Base-by-base conservation (phyloP, 2,888 invertebrate species). In the Mythimna lalbum region DNA sequence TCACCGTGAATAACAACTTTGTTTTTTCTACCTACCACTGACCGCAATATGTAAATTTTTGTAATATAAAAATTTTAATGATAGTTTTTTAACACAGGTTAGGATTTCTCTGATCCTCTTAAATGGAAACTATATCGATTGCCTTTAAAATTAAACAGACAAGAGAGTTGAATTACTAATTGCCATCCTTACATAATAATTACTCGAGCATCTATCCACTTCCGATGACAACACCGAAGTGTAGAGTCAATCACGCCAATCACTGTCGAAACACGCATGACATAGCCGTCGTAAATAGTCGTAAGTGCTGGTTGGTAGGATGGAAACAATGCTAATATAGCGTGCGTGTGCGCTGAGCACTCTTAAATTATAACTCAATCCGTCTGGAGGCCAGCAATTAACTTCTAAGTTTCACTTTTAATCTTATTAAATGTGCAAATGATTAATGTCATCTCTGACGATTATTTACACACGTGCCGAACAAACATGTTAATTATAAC, bases 141-240 rank as follows among this genome's bases (percentile, higher is more conserved):
- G 47, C 47, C 19, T 49, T 49, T 0, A 57, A 14, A 47, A 50
- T 23, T 17, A 39, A n/a, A 31, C 23, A 17, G 27, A 17, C 56
- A 47, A 47, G 7, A 36, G 19, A 21, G 9, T 70, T 36, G 23
- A 33, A 61, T 52, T 43, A 64, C 49, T 43, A 39, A 60, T 59
- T 63, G n/a, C 53, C 17, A 27, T 64, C 5, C 33, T 81, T 77
- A 72, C 50, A 77, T 80, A 77, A 77, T 61, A 61, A 65, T 56
- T 68, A 70, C 59, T 67, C 33, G 50, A 69, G 53, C 53, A 78
- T 82, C 73, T 36, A 73, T 82, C 73, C 43, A 69, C 79, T 78
- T 82, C 74, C 80, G 82, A 82, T 75, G 74, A 59, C 70, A 57
- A 68, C 63, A 71, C n/a, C 21, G 27, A 47, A 63, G 47, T 53